phyloP scores from a whole-genome alignment of 2,888 invertebrate genomes.

The Saturnia japonica region DNA sequence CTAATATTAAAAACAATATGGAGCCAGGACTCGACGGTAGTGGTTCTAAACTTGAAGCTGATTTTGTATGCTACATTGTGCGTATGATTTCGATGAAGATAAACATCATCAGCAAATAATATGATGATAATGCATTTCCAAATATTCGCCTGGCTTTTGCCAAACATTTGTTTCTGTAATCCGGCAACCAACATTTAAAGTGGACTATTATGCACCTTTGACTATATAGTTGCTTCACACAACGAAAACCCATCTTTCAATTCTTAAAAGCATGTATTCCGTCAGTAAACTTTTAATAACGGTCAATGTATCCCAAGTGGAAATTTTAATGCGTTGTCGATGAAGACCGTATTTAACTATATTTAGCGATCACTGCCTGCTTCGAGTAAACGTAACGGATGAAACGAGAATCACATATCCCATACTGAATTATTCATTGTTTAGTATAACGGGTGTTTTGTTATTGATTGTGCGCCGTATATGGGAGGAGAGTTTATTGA shows the following conservation, averaged over 20 bases:
- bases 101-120: too few species aligned
- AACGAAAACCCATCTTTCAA: too few species aligned
- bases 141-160: too few species aligned
- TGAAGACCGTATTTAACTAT: background rate
- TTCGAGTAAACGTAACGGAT: slow-evolving; percentile 17
- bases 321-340: slow-evolving; percentile 8
- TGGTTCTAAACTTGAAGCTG: too few species aligned
- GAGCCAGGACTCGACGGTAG: too few species aligned
- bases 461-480: slow-evolving; percentile 41
- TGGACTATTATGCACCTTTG: too few species aligned
- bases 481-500: slow-evolving; percentile 30
- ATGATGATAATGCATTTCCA: too few species aligned
- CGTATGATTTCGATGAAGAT: background rate
- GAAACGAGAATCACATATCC: slow-evolving; percentile 14
- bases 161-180: too few species aligned
- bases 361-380: slow-evolving; percentile 9
- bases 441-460: slow-evolving; percentile 39
- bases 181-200: too few species aligned
- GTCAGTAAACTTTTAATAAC: background rate
- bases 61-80: background rate
- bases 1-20: too few species aligned
- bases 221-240: too few species aligned
- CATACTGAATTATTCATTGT: slow-evolving; percentile 43
- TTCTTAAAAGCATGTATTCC: too few species aligned
- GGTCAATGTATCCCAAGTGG: background rate